Evolutionary conservation across 2,888 invertebrate species (phyloP).

Genomic region (Dascillus cervinus): DNA sequence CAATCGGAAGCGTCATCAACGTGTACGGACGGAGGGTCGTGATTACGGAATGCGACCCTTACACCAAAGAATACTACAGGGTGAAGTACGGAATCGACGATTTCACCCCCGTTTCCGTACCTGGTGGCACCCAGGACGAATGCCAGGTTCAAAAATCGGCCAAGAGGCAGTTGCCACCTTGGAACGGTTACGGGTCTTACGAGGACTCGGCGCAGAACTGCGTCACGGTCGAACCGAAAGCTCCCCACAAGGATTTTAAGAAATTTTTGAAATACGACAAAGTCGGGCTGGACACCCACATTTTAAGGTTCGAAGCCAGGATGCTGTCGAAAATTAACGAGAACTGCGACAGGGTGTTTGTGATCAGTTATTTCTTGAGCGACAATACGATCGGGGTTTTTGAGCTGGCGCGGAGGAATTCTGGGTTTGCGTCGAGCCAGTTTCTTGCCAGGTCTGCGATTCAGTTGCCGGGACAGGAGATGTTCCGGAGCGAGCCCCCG

Average conservation of each 20-base stretch:
- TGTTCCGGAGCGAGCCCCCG: conserved; percentile 64
- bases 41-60: conserved; percentile 76
- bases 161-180: conserved; percentile 61
- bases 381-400: conserved; percentile 81
- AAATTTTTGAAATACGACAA: conserved; percentile 76
- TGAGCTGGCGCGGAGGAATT: conserved; percentile 67
- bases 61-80: conserved; percentile 77
- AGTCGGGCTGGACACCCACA: conserved; percentile 64
- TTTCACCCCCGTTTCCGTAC: conserved; percentile 53
- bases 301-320: conserved; percentile 71
- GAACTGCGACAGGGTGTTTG: conserved; percentile 62
- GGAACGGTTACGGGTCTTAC: conserved; percentile 85
- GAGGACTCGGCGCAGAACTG: conserved; percentile 88
- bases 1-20: conserved; percentile 73
- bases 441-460: conserved; percentile 64
- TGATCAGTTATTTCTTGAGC: conserved; percentile 70
- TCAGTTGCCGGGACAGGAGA: conserved; percentile 64
- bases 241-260: conserved; percentile 68
- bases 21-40: conserved; percentile 75
- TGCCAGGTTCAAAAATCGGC: conserved; percentile 29
- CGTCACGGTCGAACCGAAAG: conserved; percentile 68
- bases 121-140: conserved; percentile 35
- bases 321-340: conserved; percentile 65
- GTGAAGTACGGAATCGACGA: conserved; percentile 47
- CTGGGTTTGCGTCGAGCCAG: conserved; percentile 52